Percentiles rank a stretch among this genome's conserved stretches.
These are phyloP conservation scores for Eubucco bourcierii DNA, from an alignment of 2,113 vertebrate genomes.

Conservation along the genomic window DNA sequence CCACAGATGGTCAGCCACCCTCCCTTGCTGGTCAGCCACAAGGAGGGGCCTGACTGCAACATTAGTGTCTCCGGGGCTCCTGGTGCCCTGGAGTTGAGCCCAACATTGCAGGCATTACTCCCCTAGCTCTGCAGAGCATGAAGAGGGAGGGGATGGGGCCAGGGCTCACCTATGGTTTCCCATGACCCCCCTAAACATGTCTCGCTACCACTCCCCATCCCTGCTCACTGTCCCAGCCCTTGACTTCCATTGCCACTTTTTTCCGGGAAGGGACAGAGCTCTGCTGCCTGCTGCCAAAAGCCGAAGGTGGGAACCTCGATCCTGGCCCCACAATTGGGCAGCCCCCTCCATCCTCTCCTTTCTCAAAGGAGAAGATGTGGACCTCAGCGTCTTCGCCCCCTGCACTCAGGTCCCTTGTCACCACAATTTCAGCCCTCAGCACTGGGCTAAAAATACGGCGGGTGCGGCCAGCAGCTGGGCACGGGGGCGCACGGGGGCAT, in stretches of 20 bases:
- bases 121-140: rapidly evolving
- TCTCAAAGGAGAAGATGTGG: not conserved
- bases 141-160: not conserved
- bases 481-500: not conserved
- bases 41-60: not conserved
- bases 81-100: not conserved
- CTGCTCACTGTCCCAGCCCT: not conserved
- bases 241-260: not conserved
- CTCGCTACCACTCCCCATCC: rapidly evolving
- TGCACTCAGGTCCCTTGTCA: not conserved
- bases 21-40: too few relatives aligned
- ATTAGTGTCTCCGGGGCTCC: not conserved
- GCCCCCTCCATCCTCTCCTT: not conserved
- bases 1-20: not conserved
- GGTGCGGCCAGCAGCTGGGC: conserved; percentile 39
- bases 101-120: rapidly evolving
- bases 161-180: not conserved
- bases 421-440: not conserved
- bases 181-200: rapidly evolving
- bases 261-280: not conserved
- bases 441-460: conserved; percentile 49
- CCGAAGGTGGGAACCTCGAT: rapidly evolving
- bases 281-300: not conserved
- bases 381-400: not conserved
- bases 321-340: not conserved